Evolutionary conservation across 1,140 invertebrate species (phyloP), one percentile per base, ranked within the genome.

Genomic region (Drosophila pachea): DNA sequence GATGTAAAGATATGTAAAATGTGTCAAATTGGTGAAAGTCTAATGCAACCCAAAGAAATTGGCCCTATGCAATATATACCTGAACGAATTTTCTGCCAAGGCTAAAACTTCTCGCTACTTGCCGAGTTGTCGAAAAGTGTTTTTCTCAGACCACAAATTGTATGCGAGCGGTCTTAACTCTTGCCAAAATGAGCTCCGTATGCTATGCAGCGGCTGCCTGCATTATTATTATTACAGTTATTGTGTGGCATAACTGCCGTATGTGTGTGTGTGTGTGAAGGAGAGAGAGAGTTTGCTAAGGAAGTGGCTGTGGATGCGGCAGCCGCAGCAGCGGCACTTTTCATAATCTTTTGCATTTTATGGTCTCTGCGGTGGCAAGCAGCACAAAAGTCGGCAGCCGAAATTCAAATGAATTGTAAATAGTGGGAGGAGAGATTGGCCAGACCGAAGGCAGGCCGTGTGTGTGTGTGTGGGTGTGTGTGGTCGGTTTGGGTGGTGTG

Each of bases 401-500:
- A 84, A 84, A 84, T 84, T 83, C 79, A 84, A 83, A 83, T 83
- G 79, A 83, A 83, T 83, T 76, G 65, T 82, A 83, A 84, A 76
- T 84, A 79, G 63, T 32, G 42, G 56, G 5, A 31, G 14, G 56
- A 35, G 43, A 22, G 29, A 22, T 14, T 12, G 42, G 12, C 12
- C 31, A 7, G 35, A 5, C 12, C 16, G 49, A 12, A 42, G 43
- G 32, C 29, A n/a, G 6, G 35, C 11, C 42, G 2, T 4, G 31
- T 11, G 8, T n/a, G 2, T 5, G 29, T 8, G n/a, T 16, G 29
- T 11, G 11, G 4, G 6, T 45, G 11, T 22, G 53, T 11, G 60
- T 32, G 12, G 32, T 29, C 32, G 40, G 7, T 31, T 32, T 62
- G 53, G 71, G 42, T 22, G 22, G 22, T 16, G 48, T 73, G 73